A percentile compares a stretch with the other conserved stretches of the same genome.
These are phyloP conservation scores for Ibidorhyncha struthersii DNA, from an alignment of 2,113 vertebrate genomes.

Conservation along the genomic window DNA sequence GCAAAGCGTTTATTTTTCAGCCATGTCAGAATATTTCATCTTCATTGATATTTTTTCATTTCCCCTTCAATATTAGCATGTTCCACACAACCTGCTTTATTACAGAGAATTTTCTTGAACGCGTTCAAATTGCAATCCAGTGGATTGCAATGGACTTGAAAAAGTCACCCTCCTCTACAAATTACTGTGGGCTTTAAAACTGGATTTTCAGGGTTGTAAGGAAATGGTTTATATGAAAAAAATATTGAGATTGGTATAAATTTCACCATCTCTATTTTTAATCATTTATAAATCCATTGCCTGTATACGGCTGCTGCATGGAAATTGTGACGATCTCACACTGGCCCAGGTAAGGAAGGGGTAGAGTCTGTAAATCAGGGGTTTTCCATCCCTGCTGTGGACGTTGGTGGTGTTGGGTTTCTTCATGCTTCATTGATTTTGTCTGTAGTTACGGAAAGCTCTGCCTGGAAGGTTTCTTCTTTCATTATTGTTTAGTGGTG, in stretches of 20 bases:
- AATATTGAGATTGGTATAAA: neutral
- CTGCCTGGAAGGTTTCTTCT: neutral
- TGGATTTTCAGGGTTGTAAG: neutral
- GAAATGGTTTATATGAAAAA: neutral
- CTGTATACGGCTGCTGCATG: neutral
- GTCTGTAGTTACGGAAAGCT: neutral
- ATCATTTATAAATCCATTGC: neutral
- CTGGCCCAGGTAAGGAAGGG: neutral
- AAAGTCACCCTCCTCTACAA: neutral
- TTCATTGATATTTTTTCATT: neutral
- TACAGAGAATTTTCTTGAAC: neutral
- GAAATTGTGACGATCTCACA: accelerated
- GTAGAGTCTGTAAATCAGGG: neutral
- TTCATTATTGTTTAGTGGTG: neutral
- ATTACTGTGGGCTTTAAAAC: neutral
- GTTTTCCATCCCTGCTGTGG: neutral
- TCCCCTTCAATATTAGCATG: neutral
- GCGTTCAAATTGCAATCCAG: neutral
- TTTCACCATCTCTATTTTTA: neutral
- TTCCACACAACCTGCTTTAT: neutral
- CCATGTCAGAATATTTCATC: neutral
- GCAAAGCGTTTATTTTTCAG: neutral
- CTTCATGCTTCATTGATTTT: neutral
- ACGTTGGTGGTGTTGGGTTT: neutral
- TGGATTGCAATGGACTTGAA: neutral